Base-by-base conservation (phyloP, 2,888 invertebrate species). In the Mellilla xanthometata region DNA sequence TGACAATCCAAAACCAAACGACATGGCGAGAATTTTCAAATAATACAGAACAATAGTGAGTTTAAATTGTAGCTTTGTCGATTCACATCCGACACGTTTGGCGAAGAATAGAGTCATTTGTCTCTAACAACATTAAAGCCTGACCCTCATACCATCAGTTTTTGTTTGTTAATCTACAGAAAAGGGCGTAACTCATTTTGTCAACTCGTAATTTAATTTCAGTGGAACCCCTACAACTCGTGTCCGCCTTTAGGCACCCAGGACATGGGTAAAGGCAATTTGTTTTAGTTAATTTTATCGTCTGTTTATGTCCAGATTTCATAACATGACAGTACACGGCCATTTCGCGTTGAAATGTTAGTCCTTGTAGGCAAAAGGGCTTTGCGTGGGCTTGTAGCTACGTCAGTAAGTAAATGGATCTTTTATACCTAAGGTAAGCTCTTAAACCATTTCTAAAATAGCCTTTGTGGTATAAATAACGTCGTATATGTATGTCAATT, bases 151-250 rank as follows among this genome's bases (percentile, higher is more conserved):
- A 78, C 79, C 86, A 81, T 83, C 85, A 86, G 80, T 87, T 89
- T 89, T 87, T 89, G 89, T 89, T 89, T 89, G 87, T 88, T 88
- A 89, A 88, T 89, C 86, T 84, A 81, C 81, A 85, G 85, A 85
- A 84, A 84, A 86, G 87, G 88, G 87, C 88, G 88, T 89, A 82
- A 87, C 87, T 89, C 88, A 84, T 87, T 88, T 87, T 84, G 86
- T 87, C 87, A 81, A 83, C 85, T 79, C 75, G 81, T 89, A 88
- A 89, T 89, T 87, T 85, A 85, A 89, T 88, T 88, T 83, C 74
- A 74, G 72, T 76, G 78, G 78, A 76, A 78, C 85, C 85, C 84
- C 78, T 69, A 64, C 71, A 59, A 71, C 65, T 69, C 49, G 52
- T 38, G 63, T 58, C 54, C 65, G 70, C 69, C 67, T 65, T 15